A percentile compares a stretch with the other conserved stretches of the same genome.
phyloP scores from a whole-genome alignment of 2,888 invertebrate genomes.

The Chorisops tibialis region DNA sequence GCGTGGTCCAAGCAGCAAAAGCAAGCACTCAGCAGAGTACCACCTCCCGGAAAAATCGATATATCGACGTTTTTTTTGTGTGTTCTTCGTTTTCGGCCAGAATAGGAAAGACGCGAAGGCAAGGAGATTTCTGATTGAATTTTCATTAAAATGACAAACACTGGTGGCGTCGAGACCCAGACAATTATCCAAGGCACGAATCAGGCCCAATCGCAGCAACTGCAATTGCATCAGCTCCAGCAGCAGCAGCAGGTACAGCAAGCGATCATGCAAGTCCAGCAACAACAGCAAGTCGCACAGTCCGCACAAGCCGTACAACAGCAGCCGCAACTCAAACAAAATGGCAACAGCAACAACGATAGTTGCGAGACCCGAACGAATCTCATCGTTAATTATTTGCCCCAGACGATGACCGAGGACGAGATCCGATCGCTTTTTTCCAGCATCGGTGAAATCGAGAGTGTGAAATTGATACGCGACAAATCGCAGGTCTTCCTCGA shows the following conservation, averaged over 20 bases:
- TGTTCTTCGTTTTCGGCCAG: not conserved
- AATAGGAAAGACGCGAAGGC: not conserved
- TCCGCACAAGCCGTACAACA: conserved; percentile 43
- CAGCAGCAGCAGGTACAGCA: conserved; percentile 44
- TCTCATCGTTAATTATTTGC: conserved; percentile 98
- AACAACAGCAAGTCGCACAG: conserved; percentile 42
- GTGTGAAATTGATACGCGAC: conserved; percentile 98
- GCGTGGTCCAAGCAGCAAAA: not conserved
- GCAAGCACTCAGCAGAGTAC: not conserved
- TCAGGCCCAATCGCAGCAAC: conserved; percentile 41
- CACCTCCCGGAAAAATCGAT: conserved; percentile 21
- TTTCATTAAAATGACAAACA: conserved; percentile 49
- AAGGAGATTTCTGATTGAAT: not conserved
- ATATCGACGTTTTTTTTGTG: not conserved
- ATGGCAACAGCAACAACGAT: conserved; percentile 55
- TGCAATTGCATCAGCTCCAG: conserved; percentile 34
- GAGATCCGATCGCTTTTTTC: conserved; percentile 97
- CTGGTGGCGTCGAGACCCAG: conserved; percentile 40
- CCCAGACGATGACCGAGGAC: conserved; percentile 99
- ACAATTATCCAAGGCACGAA: conserved; percentile 36
- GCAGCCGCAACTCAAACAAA: conserved; percentile 57
- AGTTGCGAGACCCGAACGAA: conserved; percentile 94
- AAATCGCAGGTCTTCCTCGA: conserved; percentile 81
- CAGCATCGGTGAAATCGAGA: conserved; percentile 98
- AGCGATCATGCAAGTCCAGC: conserved; percentile 35